phyloP scores from a whole-genome alignment of 2,888 invertebrate species.

The Tipula confusa region DNA sequence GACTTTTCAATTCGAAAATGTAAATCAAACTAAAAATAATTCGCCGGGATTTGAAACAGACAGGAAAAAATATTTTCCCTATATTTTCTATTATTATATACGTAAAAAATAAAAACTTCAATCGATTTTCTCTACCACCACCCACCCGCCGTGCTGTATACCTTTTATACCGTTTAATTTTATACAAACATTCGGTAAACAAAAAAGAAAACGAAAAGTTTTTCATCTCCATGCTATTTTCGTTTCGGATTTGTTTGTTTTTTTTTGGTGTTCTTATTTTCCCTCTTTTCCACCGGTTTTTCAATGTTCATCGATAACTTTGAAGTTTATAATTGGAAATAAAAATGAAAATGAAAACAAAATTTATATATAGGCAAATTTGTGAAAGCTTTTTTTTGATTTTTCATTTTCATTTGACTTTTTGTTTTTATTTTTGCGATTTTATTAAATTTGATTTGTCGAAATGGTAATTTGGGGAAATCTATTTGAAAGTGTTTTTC shows the following conservation, averaged over 20 bases:
- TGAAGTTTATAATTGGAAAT: slow-evolving; percentile 4
- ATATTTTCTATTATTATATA: background rate
- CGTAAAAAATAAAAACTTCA: background rate
- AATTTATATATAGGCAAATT: too few species aligned
- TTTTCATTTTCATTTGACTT: too few species aligned
- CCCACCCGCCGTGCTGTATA: background rate
- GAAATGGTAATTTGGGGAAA: too few species aligned
- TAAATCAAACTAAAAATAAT: background rate
- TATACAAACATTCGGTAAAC: background rate
- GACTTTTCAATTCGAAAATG: background rate
- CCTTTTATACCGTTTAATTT: background rate
- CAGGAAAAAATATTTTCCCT: background rate
- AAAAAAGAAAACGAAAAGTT: background rate
- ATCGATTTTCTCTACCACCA: background rate
- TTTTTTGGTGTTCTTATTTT: background rate
- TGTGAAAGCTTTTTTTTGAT: too few species aligned
- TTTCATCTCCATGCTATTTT: background rate
- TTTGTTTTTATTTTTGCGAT: too few species aligned
- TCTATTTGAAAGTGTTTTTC: too few species aligned
- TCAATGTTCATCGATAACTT: background rate
- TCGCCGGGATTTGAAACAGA: background rate
- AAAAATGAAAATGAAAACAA: background rate
- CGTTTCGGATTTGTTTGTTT: background rate
- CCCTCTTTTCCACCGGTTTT: background rate
- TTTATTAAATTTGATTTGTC: too few species aligned